Conservation (phyloP, 1,140 invertebrate species). For the Eupristina koningsbergeri region DNA sequence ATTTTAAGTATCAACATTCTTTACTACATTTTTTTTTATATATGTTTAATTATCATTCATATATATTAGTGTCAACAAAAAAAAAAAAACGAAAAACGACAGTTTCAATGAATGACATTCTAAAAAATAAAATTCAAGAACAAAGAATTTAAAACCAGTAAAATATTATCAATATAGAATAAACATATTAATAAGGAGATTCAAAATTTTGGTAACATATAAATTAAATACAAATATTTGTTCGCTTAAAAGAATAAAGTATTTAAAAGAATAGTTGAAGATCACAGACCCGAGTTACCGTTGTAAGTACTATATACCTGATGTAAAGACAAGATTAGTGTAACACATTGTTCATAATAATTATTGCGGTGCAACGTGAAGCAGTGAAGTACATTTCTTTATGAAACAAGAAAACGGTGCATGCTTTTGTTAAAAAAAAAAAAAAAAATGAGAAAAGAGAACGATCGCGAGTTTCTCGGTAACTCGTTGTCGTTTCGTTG, state of each 20-base stretch:
- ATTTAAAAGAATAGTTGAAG: conserved; percentile 22
- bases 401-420: conserved; percentile 45
- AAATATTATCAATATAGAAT: too few species aligned
- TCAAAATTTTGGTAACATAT: too few species aligned
- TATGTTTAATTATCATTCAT: too few species aligned
- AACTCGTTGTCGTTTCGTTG: background rate
- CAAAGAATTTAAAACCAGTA: too few species aligned
- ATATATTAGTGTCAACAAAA: too few species aligned
- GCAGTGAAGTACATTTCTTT: conserved; percentile 14
- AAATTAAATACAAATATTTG: too few species aligned
- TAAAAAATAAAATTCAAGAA: too few species aligned
- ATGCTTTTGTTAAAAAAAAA: background rate
- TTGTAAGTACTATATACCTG: conserved; percentile 59
- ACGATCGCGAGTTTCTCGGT: background rate
- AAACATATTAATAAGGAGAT: too few species aligned
- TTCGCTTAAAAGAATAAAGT: conserved; percentile 11
- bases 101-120: too few species aligned
- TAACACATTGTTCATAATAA: conserved; percentile 57
- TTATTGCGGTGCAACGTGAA: conserved; percentile 46
- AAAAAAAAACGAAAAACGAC: too few species aligned
- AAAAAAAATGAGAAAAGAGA: conserved; percentile 4
- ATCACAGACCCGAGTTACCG: conserved; percentile 55
- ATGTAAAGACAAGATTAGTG: conserved; percentile 57
- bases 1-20: too few species aligned
- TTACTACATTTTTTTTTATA: too few species aligned